Conservation (phyloP, 64 coral and sea anemone genomes). For the Pocillopora verrucosa region DNA sequence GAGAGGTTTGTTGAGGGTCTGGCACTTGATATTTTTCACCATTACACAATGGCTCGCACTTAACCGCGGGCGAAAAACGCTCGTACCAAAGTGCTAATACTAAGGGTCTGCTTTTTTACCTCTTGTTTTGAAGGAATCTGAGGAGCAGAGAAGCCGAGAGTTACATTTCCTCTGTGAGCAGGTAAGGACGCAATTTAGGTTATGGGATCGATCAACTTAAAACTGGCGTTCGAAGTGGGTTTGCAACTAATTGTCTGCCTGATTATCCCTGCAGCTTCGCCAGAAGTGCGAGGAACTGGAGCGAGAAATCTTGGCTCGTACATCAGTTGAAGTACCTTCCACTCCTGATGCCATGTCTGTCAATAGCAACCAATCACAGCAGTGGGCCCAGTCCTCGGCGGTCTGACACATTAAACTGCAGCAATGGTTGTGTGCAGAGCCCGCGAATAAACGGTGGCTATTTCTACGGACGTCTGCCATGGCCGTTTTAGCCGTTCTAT, state of each 20-base stretch:
- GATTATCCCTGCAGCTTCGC: slow-evolving; percentile 61
- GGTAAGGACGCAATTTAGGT: slow-evolving; percentile 32
- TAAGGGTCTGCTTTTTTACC: neutral
- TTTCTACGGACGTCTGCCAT: neutral
- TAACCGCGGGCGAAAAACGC: too few relatives aligned
- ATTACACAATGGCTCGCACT: too few relatives aligned
- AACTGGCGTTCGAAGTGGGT: too few relatives aligned
- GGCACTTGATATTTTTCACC: too few relatives aligned
- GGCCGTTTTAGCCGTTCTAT: neutral
- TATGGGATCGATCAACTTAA: neutral
- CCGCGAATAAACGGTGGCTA: neutral
- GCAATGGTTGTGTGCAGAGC: neutral
- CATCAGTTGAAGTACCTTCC: slow-evolving; percentile 80
- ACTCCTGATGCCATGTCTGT: slow-evolving; percentile 80
- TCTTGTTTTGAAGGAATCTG: slow-evolving; percentile 76
- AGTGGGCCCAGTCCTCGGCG: slow-evolving; percentile 78
- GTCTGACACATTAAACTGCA: slow-evolving; percentile 21
- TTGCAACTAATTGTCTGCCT: neutral
- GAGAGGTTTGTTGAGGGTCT: too few relatives aligned
- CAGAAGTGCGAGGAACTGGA: slow-evolving; percentile 96
- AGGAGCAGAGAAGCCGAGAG: slow-evolving; percentile 91
- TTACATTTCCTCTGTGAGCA: slow-evolving; percentile 89
- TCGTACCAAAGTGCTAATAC: too few relatives aligned
- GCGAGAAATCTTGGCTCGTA: slow-evolving; percentile 85
- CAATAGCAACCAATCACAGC: slow-evolving; percentile 73